Percentiles rank a stretch among this genome's conserved stretches.
Evolutionary conservation across 2,797 vertebrate genomes (phyloP).

Genomic region (Meda fulgida): DNA sequence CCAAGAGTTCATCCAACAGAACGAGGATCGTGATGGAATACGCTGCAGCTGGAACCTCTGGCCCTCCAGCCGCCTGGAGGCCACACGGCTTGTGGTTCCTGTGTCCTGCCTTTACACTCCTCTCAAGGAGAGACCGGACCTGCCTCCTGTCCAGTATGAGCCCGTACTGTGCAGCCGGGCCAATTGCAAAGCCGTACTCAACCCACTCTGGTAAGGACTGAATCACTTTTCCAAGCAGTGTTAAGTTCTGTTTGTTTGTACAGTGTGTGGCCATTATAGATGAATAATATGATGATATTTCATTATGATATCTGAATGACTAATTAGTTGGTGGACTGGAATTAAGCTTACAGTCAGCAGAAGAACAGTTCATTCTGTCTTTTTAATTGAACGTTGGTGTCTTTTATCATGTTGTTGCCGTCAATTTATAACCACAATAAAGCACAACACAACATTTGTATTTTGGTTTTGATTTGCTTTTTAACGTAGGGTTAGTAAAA

Average conservation of each 20-base stretch:
- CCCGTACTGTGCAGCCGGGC: slow-evolving; percentile 92
- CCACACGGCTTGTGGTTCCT: slow-evolving; percentile 93
- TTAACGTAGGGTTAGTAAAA: neutral
- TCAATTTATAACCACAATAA: neutral
- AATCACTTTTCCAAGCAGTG: neutral
- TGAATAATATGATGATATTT: neutral
- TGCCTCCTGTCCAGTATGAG: slow-evolving; percentile 95
- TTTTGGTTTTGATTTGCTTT: neutral
- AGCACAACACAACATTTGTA: neutral
- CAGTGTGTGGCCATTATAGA: neutral
- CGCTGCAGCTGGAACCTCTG: slow-evolving; percentile 99
- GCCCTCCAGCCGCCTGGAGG: slow-evolving; percentile 95
- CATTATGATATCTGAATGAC: neutral
- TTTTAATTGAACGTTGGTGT: neutral
- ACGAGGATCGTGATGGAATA: slow-evolving; percentile 94
- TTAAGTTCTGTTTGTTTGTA: slow-evolving; percentile 18
- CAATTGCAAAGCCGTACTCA: slow-evolving; percentile 95
- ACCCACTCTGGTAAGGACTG: slow-evolving; percentile 91
- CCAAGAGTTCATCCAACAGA: slow-evolving; percentile 98
- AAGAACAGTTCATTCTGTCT: neutral
- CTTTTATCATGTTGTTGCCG: neutral
- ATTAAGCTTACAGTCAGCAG: neutral
- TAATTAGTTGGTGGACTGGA: neutral
- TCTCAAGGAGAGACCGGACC: slow-evolving; percentile 89
- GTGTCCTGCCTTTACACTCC: slow-evolving; percentile 95